Base-by-base conservation (phyloP, 2,797 vertebrate species). In the Chelidonichthys spinosus region DNA sequence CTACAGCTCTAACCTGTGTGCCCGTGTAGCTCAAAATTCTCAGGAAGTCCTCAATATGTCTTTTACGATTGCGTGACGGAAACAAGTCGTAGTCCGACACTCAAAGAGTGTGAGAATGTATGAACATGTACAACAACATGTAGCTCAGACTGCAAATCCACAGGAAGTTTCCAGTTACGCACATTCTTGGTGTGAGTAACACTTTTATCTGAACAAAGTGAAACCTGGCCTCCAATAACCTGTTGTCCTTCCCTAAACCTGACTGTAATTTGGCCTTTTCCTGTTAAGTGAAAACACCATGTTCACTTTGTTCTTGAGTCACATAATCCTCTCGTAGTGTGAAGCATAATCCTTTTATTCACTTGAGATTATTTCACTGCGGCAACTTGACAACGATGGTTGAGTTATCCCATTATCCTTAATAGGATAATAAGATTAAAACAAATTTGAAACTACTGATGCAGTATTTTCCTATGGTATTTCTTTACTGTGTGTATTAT, bases 311-410 rank as follows among this genome's bases (percentile, higher is more conserved):
- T 74, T 74, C 40, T 25, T 6, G n/a, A 63, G 49, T 37, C 72
- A 68, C 55, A 11, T 71, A 74, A 76, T 67, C 54, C 49, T 62
- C 43, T 70, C 62, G 49, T 13, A 7, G 15, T 67, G 33, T 33
- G 11, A 10, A 64, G 8, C 33, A 11, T 49, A 67, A 63, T 79
- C 69, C 53, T 54, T 72, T 79, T 54, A 74, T 69, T 62, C 36
- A 52, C 49, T 42, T 59, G 18, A 62, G 17, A 59, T 59, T 50
- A 53, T 43, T 56, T 79, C 1, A 49, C 42, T 33, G 17, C 56
- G 32, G 36, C 11, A 58, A 60, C 32, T 43, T 69, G 17, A 53
- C 11, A 54, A 63, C 75, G 33, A 61, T 13, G 14, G 42, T 25
- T 17, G 4, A 64, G 14, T 63, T 11, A 74, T 39, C 55, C 55